Percentiles rank a stretch among this genome's conserved stretches.
These are phyloP conservation scores for Agriopis marginaria DNA, from an alignment of 2,888 invertebrate species.

Conservation along the genomic window DNA sequence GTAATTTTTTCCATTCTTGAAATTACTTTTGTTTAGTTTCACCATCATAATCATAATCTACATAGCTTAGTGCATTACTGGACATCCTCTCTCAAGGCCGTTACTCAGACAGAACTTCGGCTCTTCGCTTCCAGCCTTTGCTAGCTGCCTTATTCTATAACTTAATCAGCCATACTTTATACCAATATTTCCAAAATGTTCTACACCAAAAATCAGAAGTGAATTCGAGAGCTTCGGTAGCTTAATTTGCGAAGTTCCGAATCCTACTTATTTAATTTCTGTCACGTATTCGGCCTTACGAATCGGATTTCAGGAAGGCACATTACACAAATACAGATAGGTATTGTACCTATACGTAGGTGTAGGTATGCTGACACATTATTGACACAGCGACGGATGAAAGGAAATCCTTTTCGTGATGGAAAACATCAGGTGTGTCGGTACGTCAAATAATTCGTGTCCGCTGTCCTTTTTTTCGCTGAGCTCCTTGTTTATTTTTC, in stretches of 20 bases:
- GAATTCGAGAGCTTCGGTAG: not conserved
- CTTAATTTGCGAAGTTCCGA: conserved; percentile 7
- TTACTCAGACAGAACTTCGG: too few species aligned
- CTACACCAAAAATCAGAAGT: not conserved
- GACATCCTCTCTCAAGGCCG: too few species aligned
- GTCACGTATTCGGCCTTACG: conserved; percentile 22
- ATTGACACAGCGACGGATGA: conserved; percentile 4
- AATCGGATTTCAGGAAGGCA: conserved; percentile 8
- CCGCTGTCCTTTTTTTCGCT: not conserved
- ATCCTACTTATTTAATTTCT: conserved; percentile 19
- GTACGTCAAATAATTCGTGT: not conserved
- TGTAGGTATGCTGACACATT: conserved; percentile 14
- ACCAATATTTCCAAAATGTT: not conserved
- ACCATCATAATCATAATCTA: too few species aligned
- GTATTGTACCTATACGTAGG: not conserved
- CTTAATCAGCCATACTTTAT: too few species aligned
- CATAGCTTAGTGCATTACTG: too few species aligned
- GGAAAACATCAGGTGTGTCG: conserved; percentile 6
- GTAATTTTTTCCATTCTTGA: too few species aligned
- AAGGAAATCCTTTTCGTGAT: conserved; percentile 4
- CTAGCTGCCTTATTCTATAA: too few species aligned
- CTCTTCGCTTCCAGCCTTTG: too few species aligned
- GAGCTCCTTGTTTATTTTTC: not conserved
- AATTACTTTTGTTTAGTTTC: too few species aligned
- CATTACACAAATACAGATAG: conserved; percentile 4